Percentiles rank a stretch among this genome's conserved stretches.
Conservation (phyloP, 2,113 vertebrate genomes). For the Lophotis ruficrista region DNA sequence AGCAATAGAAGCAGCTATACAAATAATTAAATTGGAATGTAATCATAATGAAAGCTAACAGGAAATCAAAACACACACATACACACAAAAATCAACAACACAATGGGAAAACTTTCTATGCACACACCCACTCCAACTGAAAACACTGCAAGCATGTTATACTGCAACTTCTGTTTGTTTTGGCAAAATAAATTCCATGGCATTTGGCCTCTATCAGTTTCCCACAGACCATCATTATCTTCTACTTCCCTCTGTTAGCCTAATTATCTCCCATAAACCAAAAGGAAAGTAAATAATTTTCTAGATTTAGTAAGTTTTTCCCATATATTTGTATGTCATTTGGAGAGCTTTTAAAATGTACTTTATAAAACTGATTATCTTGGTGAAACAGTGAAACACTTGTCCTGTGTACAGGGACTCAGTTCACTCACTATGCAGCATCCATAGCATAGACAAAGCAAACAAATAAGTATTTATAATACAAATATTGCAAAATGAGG, state of each 20-base stretch:
- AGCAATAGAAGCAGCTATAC: not conserved
- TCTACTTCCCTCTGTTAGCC: not conserved
- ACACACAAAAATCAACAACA: not conserved
- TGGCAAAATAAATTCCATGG: not conserved
- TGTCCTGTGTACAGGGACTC: not conserved
- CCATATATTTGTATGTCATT: not conserved
- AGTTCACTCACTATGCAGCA: slow-evolving; percentile 21
- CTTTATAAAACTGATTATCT: not conserved
- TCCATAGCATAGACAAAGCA: not conserved
- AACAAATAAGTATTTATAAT: slow-evolving; percentile 45
- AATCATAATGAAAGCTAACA: not conserved
- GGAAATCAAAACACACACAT: not conserved
- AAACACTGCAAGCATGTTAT: not conserved
- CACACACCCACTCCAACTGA: not conserved
- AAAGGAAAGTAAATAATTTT: not conserved
- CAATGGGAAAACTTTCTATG: not conserved
- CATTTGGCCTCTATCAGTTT: not conserved
- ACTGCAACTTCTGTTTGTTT: not conserved
- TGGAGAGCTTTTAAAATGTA: not conserved
- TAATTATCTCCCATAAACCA: not conserved
- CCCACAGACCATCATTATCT: not conserved
- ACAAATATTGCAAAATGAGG: slow-evolving; percentile 49
- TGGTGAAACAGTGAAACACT: not conserved
- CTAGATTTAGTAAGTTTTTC: not conserved
- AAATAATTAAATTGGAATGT: not conserved